Conservation (phyloP, 2,888 invertebrate species). For the Pseudococcus jackbeardsleyi region DNA sequence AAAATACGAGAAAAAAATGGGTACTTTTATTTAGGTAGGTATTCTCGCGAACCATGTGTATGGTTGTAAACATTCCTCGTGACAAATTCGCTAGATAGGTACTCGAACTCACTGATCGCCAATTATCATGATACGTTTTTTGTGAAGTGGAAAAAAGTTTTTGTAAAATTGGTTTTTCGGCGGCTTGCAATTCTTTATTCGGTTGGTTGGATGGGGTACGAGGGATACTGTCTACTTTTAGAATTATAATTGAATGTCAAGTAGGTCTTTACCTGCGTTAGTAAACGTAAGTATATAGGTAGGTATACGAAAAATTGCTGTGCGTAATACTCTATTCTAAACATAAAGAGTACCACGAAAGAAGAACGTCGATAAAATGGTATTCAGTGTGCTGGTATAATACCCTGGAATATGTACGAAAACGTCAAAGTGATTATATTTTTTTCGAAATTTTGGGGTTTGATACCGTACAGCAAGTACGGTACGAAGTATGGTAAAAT, state of each 20-base stretch:
- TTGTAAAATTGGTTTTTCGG: constrained; percentile 2
- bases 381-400: neutral
- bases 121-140: constrained; percentile 12
- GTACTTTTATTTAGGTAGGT: neutral
- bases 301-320: neutral
- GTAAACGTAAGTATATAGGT: too few species aligned
- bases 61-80: neutral
- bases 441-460: constrained; percentile 60
- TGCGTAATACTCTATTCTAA: neutral
- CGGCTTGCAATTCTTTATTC: neutral
- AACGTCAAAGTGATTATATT: constrained; percentile 53
- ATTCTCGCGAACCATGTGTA: neutral
- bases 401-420: constrained; percentile 35
- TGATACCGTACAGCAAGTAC: constrained; percentile 44
- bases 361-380: neutral
- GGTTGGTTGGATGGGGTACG: neutral
- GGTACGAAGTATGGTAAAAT: constrained; percentile 45
- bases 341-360: neutral
- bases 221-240: neutral
- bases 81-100: neutral
- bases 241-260: constrained; percentile 41
- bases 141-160: constrained; percentile 29
- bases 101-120: neutral
- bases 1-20: neutral
- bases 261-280: neutral